A percentile compares a stretch with the other conserved stretches of the same genome.
These are phyloP conservation scores for Eucidaris tribuloides DNA, from an alignment of 35 echinoderm and acorn worm genomes.

Conservation along the genomic window DNA sequence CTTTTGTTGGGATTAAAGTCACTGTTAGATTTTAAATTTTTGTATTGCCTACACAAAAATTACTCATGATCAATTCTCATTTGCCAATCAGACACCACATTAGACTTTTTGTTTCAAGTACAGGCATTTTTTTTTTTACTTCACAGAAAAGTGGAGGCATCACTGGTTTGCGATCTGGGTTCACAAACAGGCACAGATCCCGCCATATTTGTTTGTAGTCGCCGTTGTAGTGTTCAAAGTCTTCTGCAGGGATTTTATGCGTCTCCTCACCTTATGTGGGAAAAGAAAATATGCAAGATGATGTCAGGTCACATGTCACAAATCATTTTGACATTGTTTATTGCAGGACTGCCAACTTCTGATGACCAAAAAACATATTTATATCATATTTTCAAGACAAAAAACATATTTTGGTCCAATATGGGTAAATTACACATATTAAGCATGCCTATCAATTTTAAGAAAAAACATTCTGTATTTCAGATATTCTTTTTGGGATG, in stretches of 20 bases:
- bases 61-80: not conserved
- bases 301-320: too few relatives aligned
- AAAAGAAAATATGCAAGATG: too few relatives aligned
- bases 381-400: too few relatives aligned
- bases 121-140: constrained; percentile 25
- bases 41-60: not conserved
- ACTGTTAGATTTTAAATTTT: not conserved
- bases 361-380: too few relatives aligned
- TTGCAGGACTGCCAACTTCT: too few relatives aligned
- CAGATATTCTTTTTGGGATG: too few relatives aligned
- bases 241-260: constrained; percentile 80
- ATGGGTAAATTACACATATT: too few relatives aligned
- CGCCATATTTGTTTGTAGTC: constrained; percentile 68
- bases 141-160: constrained; percentile 73
- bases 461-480: too few relatives aligned
- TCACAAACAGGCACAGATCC: constrained; percentile 65
- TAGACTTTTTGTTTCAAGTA: not conserved
- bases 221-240: constrained; percentile 48
- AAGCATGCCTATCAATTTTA: too few relatives aligned
- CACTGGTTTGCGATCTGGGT: constrained; percentile 46
- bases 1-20: not conserved
- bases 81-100: not conserved
- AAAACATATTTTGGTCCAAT: too few relatives aligned
- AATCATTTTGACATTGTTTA: too few relatives aligned
- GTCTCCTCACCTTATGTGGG: constrained; percentile 92